These are phyloP conservation scores for Stictonetta naevosa DNA, from an alignment of 2,113 vertebrate species.

Conservation along the genomic window DNA sequence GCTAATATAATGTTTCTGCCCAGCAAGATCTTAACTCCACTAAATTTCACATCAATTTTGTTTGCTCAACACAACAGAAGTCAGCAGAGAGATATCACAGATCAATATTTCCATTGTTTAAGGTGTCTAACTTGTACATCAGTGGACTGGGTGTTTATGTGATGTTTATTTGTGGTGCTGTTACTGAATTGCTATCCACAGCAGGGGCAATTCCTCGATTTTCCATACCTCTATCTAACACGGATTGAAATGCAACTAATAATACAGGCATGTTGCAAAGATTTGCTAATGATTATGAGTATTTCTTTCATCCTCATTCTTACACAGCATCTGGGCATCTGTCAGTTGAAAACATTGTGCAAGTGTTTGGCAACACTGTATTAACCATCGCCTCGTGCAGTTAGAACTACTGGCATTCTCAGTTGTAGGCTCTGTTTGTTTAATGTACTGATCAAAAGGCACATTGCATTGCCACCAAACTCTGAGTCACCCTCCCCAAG, in stretches of 20 bases:
- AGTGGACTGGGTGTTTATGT: not conserved
- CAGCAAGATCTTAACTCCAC: not conserved
- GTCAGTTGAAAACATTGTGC: not conserved
- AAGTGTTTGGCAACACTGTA: constrained; percentile 10
- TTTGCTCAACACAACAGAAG: not conserved
- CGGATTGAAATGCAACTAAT: not conserved
- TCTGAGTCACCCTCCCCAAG: constrained; percentile 56
- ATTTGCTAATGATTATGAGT: not conserved
- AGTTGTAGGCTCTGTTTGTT: not conserved
- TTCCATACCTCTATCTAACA: not conserved
- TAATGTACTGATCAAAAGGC: constrained; percentile 41
- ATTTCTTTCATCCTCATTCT: not conserved
- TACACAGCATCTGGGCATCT: constrained; percentile 17
- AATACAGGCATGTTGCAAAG: not conserved
- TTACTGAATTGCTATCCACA: not conserved
- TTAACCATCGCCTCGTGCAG: not conserved
- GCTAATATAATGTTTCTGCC: not conserved
- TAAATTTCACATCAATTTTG: not conserved
- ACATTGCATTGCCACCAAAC: constrained; percentile 38
- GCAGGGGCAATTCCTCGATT: not conserved
- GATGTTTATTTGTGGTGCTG: not conserved
- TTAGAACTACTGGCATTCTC: not conserved
- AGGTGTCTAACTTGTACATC: not conserved
- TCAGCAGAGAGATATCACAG: not conserved
- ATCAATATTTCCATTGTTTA: not conserved